These are phyloP conservation scores for Megalops atlanticus DNA, from an alignment of 2,113 vertebrate species.

Conservation along the genomic window DNA sequence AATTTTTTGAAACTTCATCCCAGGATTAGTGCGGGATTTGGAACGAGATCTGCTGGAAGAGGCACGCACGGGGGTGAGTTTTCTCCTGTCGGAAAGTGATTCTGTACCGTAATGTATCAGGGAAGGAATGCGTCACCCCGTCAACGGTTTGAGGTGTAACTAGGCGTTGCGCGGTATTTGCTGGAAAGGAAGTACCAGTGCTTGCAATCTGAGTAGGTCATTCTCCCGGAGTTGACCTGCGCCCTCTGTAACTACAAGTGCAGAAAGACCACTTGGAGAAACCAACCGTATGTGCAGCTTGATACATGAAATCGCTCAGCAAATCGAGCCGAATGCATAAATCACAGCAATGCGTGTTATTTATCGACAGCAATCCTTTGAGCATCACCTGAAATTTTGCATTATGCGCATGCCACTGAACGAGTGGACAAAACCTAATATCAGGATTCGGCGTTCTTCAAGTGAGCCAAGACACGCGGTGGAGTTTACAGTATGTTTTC, in stretches of 20 bases:
- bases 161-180: not conserved
- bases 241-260: not conserved
- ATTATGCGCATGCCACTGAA: not conserved
- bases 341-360: not conserved
- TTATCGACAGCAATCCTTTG: not conserved
- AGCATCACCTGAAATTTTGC: not conserved
- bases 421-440: not conserved
- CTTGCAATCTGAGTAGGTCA: not conserved
- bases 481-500: not conserved
- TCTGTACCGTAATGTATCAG: not conserved
- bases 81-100: not conserved
- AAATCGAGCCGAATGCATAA: not conserved
- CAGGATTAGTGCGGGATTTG: not conserved
- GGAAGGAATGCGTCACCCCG: not conserved
- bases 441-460: not conserved
- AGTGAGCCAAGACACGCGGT: not conserved
- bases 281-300: not conserved
- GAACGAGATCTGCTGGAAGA: not conserved
- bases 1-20: not conserved
- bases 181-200: too few species aligned
- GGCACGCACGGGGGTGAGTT: slow-evolving; percentile 29
- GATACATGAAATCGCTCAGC: too few species aligned
- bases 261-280: not conserved
- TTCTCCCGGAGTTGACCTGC: not conserved
- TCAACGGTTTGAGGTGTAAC: not conserved